Percentiles rank a stretch among this genome's conserved stretches.
Conservation (phyloP, 2,113 vertebrate species). For the Sapajus apella region DNA sequence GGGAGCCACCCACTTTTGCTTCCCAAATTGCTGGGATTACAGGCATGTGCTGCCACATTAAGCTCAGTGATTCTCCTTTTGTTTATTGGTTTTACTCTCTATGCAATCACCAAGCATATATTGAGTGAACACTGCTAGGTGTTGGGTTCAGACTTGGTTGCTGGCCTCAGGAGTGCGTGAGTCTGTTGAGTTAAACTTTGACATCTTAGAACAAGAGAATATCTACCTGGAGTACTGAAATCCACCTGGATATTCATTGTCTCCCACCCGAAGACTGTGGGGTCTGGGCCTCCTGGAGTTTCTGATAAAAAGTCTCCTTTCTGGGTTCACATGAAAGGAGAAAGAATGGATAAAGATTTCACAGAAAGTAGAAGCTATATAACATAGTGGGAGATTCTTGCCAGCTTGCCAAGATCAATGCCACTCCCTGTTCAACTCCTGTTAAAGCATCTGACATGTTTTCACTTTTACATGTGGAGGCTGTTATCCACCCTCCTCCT, state of each 20-base stretch:
- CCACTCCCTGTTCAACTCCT: background rate
- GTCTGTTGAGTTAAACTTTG: background rate
- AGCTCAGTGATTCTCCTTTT: background rate
- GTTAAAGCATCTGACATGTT: rapidly evolving
- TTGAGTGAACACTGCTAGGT: background rate
- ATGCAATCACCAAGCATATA: background rate
- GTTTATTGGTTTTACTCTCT: background rate
- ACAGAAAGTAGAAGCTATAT: background rate
- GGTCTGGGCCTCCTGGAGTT: background rate
- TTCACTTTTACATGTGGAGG: too few species aligned
- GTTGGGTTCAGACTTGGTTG: rapidly evolving
- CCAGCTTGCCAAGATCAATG: too few species aligned
- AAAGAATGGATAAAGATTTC: background rate
- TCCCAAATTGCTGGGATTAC: too few species aligned
- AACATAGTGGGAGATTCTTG: background rate
- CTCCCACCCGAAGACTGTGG: too few species aligned
- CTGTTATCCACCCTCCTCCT: background rate
- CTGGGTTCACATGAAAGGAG: rapidly evolving
- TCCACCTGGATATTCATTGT: background rate
- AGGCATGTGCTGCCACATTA: too few species aligned
- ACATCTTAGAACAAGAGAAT: rapidly evolving
- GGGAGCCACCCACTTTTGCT: too few species aligned
- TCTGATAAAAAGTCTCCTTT: background rate
- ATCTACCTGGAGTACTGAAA: background rate
- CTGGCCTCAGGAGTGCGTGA: background rate